Percentiles rank a stretch among this genome's conserved stretches.
Conservation (phyloP, 2,797 vertebrate species). For the Silurus aristotelis region DNA sequence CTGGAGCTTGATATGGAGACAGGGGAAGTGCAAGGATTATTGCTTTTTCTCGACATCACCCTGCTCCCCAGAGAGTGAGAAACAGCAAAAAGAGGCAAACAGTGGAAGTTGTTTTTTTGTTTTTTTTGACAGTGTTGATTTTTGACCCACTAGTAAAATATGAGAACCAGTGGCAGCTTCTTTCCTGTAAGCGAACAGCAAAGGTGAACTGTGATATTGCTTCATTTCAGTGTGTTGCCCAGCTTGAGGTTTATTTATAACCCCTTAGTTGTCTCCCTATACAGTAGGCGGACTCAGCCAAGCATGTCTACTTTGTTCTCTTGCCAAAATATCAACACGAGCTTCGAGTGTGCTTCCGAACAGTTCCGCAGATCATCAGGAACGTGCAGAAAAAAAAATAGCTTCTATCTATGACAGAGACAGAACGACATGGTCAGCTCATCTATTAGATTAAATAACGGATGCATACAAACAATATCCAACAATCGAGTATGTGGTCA, state of each 20-base stretch:
- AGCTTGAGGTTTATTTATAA: constrained; percentile 25
- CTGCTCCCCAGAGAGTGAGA: constrained; percentile 1
- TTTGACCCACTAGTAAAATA: not conserved
- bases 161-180: not conserved
- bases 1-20: constrained; percentile 9
- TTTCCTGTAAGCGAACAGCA: constrained; percentile 11
- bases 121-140: constrained; percentile 9
- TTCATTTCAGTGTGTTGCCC: constrained; percentile 17
- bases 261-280: not conserved
- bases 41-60: constrained; percentile 15
- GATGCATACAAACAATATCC: too few relatives aligned
- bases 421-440: not conserved
- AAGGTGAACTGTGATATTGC: constrained; percentile 27
- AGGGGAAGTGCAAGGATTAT: not conserved
- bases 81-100: not conserved
- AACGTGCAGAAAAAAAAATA: not conserved
- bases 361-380: not conserved
- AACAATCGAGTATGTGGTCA: too few relatives aligned
- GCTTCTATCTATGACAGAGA: not conserved
- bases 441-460: not conserved
- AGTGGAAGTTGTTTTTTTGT: not conserved
- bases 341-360: not conserved
- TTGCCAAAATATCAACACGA: not conserved
- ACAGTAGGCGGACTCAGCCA: not conserved
- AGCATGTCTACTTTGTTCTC: not conserved